phyloP scores from a whole-genome alignment of 1,140 invertebrate genomes.

The Prorops nasuta region DNA sequence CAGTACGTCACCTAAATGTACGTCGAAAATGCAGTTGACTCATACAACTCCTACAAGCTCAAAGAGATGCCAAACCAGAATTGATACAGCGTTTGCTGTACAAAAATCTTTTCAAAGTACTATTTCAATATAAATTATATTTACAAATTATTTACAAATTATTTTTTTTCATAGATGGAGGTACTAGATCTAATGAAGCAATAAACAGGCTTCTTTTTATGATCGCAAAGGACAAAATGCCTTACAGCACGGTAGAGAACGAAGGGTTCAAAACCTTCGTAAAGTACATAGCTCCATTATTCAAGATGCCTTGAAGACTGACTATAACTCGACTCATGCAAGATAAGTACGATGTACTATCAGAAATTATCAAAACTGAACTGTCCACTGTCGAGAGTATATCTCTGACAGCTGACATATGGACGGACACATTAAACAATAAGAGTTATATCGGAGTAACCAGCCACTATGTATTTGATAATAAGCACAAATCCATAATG shows the following conservation, averaged over 20 bases:
- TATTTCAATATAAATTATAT: constrained; percentile 7
- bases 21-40: no score
- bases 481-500: no score
- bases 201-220: constrained; percentile 16
- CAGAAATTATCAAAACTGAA: constrained; percentile 25
- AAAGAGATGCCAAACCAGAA: not conserved
- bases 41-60: no score
- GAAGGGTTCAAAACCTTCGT: constrained; percentile 14
- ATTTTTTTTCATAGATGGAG: no score
- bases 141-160: no score
- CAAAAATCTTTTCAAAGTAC: not conserved
- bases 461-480: constrained; percentile 19
- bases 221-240: constrained; percentile 16
- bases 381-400: constrained; percentile 14
- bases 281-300: constrained; percentile 13
- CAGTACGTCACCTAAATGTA: no score
- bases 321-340: no score
- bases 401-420: constrained; percentile 39
- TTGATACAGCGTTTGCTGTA: not conserved
- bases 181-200: no score
- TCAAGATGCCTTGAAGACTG: no score
- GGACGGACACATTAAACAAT: constrained; percentile 31
- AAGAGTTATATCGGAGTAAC: constrained; percentile 34
- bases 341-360: constrained; percentile 39
- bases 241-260: constrained; percentile 13